Base-by-base conservation (phyloP, 2,113 vertebrate species). In the Cygnus buccinator region DNA sequence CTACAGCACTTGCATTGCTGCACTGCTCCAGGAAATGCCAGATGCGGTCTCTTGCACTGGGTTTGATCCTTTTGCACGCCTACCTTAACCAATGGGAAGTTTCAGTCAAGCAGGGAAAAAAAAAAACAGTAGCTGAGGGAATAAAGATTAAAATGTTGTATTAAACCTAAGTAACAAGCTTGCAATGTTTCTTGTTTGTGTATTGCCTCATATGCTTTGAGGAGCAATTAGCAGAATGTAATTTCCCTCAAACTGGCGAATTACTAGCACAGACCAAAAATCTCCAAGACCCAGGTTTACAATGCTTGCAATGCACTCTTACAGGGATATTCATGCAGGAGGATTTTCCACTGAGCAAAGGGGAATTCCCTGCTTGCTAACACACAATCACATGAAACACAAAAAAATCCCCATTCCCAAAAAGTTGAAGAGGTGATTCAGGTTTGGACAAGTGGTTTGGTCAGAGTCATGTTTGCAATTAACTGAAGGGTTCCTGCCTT, bases 401-500 rank as follows among this genome's bases (percentile, higher is more conserved):
- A 39, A 93, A 76, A 72, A 52, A 59, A n/a, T 25, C 21, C 39
- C 37, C 61, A 33, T 11, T 71, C 59, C 73, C 50, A 12, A 29
- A 54, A 10, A 41, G 74, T 44, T 70, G 21, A 93, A 66, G 79
- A 43, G 13, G 19, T 83, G 31, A 26, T 48, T 41, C 22, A 58
- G 63, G 16, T 71, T 84, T 80, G 70, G 29, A 9, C 44, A 76
- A 91, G 16, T 4, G 5, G 12, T 14, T 48, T 3, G 2, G 22
- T n/a, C 46, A 48, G 50, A 89, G 78, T 72, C 71, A 77, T 74
- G 5, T 82, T 39, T 29, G 55, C 71, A 76, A 87, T 73, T 82
- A 75, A 50, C 25, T 4, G 13, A 80, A 23, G 17, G 11, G 29
- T 95, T 97, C 89, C 91, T 87, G 90, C 71, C 7, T 13, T 97